A percentile compares a stretch with the other conserved stretches of the same genome.
These are phyloP conservation scores for Dufourea novaeangliae DNA, from an alignment of 1,140 invertebrate genomes.

Conservation along the genomic window DNA sequence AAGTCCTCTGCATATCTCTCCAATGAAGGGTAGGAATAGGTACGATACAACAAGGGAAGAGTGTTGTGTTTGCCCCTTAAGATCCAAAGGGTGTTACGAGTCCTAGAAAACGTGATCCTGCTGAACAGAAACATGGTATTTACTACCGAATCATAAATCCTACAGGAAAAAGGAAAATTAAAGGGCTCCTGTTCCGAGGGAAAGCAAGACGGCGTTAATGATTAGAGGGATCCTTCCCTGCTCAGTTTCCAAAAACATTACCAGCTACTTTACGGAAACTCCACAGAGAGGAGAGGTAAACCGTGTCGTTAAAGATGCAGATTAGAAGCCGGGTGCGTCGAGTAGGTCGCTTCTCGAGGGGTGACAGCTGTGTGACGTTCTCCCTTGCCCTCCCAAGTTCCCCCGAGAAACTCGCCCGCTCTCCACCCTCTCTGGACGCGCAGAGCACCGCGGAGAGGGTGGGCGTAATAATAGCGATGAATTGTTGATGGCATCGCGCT, in stretches of 20 bases:
- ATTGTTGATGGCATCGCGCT: constrained; percentile 69
- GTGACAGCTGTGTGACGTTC: constrained; percentile 10
- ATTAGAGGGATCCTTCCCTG: constrained; percentile 1
- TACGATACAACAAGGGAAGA: no score
- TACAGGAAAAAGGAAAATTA: no score
- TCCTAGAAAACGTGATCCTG: no score
- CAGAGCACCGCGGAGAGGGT: constrained; percentile 53
- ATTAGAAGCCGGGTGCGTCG: constrained; percentile 59
- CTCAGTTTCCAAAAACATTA: background rate
- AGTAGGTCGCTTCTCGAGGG: constrained; percentile 14
- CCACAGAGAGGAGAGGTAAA: constrained; percentile 47
- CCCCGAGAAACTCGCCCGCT: background rate
- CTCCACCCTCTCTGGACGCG: constrained; percentile 13
- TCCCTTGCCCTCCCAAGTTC: background rate
- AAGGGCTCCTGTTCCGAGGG: no score
- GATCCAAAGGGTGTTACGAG: no score
- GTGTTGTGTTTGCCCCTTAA: no score
- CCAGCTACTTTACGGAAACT: constrained; percentile 17
- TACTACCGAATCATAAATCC: no score
- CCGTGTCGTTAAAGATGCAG: constrained; percentile 67
- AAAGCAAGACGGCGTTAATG: no score
- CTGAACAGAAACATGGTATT: no score
- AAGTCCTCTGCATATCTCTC: no score
- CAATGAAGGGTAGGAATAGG: no score
- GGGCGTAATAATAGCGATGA: constrained; percentile 73